These are phyloP conservation scores for Palythoa grandis DNA, from an alignment of 92 coral and sea anemone species.

Conservation along the genomic window DNA sequence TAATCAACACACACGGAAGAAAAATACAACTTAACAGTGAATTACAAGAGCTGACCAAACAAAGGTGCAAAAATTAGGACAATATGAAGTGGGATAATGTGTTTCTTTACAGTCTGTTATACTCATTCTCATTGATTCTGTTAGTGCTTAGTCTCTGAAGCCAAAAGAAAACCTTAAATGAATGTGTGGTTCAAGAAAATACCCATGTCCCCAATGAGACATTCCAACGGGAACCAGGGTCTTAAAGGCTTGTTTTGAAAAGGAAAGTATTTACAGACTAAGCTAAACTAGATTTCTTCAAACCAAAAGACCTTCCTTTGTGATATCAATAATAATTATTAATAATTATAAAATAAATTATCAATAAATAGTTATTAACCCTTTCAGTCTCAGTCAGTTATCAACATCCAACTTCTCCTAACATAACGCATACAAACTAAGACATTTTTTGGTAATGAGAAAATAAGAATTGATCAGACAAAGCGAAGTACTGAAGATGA, in stretches of 20 bases:
- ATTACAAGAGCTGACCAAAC: constrained; percentile 1
- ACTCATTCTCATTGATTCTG: too few species aligned
- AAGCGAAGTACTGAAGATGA: neutral
- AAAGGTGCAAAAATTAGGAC: neutral
- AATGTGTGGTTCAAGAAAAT: too few species aligned
- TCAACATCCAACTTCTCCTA: neutral
- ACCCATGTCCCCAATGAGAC: too few species aligned
- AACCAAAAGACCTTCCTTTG: too few species aligned
- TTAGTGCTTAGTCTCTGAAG: too few species aligned
- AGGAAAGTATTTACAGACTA: too few species aligned
- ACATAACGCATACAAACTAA: neutral
- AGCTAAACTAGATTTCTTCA: too few species aligned
- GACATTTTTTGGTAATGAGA: constrained; percentile 4
- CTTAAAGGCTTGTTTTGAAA: too few species aligned
- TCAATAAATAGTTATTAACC: neutral
- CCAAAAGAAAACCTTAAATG: too few species aligned
- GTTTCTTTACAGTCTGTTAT: neutral
- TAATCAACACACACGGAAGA: neutral
- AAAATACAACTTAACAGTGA: neutral
- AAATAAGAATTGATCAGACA: neutral
- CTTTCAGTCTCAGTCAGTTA: neutral
- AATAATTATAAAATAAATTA: too few species aligned
- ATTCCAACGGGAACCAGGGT: too few species aligned
- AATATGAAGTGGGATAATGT: neutral
- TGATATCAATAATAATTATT: too few species aligned